phyloP scores from a whole-genome alignment of 2,888 invertebrate genomes.

The Belgica antarctica region DNA sequence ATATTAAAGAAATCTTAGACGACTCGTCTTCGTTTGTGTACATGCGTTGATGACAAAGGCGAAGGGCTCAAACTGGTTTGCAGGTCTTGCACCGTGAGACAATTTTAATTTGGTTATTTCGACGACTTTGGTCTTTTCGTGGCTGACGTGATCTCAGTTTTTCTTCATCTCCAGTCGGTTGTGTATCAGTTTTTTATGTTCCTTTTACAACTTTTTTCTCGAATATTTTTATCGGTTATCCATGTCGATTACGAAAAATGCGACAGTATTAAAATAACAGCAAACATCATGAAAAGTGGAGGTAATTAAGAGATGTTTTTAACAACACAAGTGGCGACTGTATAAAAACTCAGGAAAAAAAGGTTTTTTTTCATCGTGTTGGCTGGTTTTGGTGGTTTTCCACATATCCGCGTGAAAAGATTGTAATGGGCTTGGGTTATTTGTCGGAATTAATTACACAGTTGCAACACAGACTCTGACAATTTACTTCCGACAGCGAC shows the following conservation, averaged over 20 bases:
- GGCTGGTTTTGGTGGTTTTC: conserved; percentile 26
- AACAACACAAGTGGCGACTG: background rate
- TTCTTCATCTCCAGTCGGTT: conserved; percentile 40
- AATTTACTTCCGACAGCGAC: background rate
- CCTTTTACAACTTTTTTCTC: too few relatives aligned
- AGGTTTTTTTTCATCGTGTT: conserved; percentile 14
- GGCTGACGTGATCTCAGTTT: conserved; percentile 21
- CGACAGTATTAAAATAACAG: background rate
- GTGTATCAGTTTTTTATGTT: background rate
- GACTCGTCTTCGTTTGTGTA: background rate
- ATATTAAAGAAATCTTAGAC: conserved; percentile 11
- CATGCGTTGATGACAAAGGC: background rate
- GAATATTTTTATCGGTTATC: too few relatives aligned
- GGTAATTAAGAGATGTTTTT: conserved; percentile 9
- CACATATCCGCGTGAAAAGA: conserved; percentile 23
- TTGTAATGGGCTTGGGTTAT: conserved; percentile 10
- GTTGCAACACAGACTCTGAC: background rate
- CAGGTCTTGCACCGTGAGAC: conserved; percentile 37
- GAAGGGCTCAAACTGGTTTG: conserved; percentile 34
- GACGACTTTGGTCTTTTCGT: conserved; percentile 1
- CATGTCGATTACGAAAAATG: background rate
- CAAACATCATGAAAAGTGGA: conserved; percentile 10
- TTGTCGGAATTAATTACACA: background rate
- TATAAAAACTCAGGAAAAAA: conserved; percentile 3
- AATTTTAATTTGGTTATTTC: conserved; percentile 41